Evolutionary conservation across 2,113 vertebrate species (phyloP), one percentile per base, ranked within the genome.

Genomic region (Oryzias melastigma): DNA sequence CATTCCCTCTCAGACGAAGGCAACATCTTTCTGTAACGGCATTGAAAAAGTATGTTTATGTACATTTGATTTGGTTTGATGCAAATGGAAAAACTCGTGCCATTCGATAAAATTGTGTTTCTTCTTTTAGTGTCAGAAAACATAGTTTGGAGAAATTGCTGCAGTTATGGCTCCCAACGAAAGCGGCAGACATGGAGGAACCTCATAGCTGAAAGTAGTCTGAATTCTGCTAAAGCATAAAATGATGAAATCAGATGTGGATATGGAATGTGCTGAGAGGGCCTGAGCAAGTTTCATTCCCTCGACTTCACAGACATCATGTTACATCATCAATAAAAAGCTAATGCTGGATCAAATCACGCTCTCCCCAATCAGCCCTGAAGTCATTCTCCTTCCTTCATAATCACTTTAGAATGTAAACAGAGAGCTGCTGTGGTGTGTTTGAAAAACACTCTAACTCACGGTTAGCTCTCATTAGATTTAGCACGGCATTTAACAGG

Each of bases 301-400:
- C 42, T 58, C 42, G 52, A 5, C 7, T 52, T 19, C n/a, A 51
- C 53, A 63, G 16, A 73, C 62, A 73, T 69, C 51, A 57, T 25
- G 55, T 83, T 82, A 77, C 73, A 83, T 85, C 80, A 81, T 75
- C 75, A 61, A 54, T 66, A 77, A 65, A 18, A 72, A 46, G 56
- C 65, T 45, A 20, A 40, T 53, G 63, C 58, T 48, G 57, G 65
- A 73, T 70, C 27, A 35, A 57, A 60, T 68, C 59, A 53, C 19
- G 18, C n/a, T 8, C 20, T 47, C 62, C 41, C 8, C 18, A 40
- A n/a, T 14, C 45, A 5, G 53, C 20, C 49, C 29, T 1, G 17
- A 18, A 55, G 52, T 73, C 62, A 24, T 14, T 64, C 4, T 7
- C 61, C 59, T 77, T 52, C 25, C 56, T 43, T 17, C 52, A 17